Conservation (phyloP, 92 coral and sea anemone species). For the Paragorgia papillata region DNA sequence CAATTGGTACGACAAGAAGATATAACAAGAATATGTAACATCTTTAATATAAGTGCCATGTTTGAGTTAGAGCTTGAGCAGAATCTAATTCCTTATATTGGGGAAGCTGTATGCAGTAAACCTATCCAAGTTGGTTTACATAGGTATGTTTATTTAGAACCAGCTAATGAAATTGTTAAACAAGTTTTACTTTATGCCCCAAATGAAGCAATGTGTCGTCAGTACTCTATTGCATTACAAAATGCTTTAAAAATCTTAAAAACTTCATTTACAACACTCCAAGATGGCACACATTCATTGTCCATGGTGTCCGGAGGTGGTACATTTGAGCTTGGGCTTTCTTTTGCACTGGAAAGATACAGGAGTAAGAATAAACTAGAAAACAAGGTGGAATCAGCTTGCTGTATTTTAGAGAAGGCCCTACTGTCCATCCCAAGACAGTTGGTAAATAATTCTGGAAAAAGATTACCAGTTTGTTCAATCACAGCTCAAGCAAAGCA, state of each 20-base stretch:
- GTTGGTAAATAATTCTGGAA: constrained; percentile 65
- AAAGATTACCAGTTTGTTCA: background rate
- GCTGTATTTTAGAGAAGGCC: constrained; percentile 67
- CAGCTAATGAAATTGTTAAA: constrained; percentile 19
- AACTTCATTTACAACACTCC: constrained; percentile 56
- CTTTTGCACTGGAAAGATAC: constrained; percentile 48
- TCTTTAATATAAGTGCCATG: constrained; percentile 61
- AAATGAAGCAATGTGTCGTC: constrained; percentile 72
- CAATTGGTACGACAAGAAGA: constrained; percentile 77
- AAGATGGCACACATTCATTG: constrained; percentile 34
- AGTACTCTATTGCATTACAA: constrained; percentile 68
- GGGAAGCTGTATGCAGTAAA: constrained; percentile 64
- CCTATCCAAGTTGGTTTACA: constrained; percentile 55
- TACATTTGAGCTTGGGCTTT: constrained; percentile 66
- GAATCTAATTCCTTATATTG: constrained; percentile 48
- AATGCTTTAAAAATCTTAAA: constrained; percentile 68
- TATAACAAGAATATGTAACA: constrained; percentile 61
- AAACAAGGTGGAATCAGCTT: constrained; percentile 48
- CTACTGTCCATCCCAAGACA: constrained; percentile 62
- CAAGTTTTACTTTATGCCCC: constrained; percentile 78
- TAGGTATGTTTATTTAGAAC: constrained; percentile 56
- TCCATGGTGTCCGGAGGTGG: constrained; percentile 78
- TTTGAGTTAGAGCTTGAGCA: constrained; percentile 43
- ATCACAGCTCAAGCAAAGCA: constrained; percentile 3
- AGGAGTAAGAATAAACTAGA: constrained; percentile 35